Evolutionary conservation across 1,140 invertebrate species (phyloP), one percentile per base, ranked within the genome.

Genomic region (Pseudobourletiella spinata): DNA sequence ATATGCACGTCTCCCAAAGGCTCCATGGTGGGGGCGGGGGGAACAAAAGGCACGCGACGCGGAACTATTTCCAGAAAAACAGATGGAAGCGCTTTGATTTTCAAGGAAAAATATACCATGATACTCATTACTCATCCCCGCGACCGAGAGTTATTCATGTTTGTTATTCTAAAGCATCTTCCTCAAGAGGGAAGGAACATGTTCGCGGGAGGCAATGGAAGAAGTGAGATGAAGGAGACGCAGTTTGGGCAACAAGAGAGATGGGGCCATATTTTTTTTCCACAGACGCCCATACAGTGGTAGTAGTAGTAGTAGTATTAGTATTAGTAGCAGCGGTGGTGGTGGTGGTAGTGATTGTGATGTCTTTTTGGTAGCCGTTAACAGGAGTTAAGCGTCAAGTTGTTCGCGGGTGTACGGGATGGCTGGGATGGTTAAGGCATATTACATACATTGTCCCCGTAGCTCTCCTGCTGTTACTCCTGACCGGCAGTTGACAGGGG

Each of bases 91-190:
- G 48, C 48, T 51, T 51, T 51, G 48, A 51, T 51, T 51, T 51
- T 26, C 24, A 22, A 51, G 48, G 22, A 51, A 51, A 51, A 51
- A 25, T 51, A 51, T 51, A 51, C 48, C 22, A 51, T 51, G 48
- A 51, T 51, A 51, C 48, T 51, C 48, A 51, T 51, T 51, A 51
- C 48, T 51, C 48, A 51, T 51, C 25, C 48, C 48, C 48, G 48
- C 48, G n/a, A n/a, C 48, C 48, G 20, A 51, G 48, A 51, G 48
- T 51, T 51, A 51, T 51, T 24, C 48, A 51, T 51, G 48, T 51
- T 51, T 51, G 48, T 51, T 51, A 25, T 51, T 51, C 48, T 51
- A 25, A 51, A 26, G 28, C 24, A 4, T 25, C n/a, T n/a, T n/a
- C n/a, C n/a, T 51, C 48, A 51, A 51, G 20, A 48, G 6, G 44